Evolutionary conservation across 2,888 invertebrate genomes (phyloP), one percentile per base, ranked within the genome.

Genomic region (Adelognathus sp.): DNA sequence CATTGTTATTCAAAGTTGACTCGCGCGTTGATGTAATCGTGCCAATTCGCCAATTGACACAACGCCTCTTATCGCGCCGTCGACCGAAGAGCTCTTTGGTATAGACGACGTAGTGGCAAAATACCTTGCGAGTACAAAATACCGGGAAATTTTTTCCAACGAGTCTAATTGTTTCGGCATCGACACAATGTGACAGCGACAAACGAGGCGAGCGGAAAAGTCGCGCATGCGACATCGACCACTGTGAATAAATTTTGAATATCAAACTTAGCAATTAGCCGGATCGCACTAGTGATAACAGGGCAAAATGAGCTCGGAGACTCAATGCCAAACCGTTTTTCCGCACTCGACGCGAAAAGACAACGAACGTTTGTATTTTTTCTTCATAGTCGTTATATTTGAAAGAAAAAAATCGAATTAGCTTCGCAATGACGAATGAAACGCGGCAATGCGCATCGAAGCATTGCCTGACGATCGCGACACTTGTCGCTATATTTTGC

Each of bases 381-480:
- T 41, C n/a, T n/a, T n/a, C n/a, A n/a, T n/a, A n/a, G n/a, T n/a
- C n/a, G n/a, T n/a, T n/a, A n/a, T n/a, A n/a, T n/a, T n/a, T n/a
- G n/a, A n/a, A n/a, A n/a, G n/a, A n/a, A n/a, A 4, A 14, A 5
- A 44, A 16, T 44, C 18, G 7, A 24, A 21, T 11, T 46, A 3
- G 4, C 3, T 11, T n/a, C 9, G 11, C 46, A 16, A 54, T 9
- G 29, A 78, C 73, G 69, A 21, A 56, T 3, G 73, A 50, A 56
- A 6, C 70, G n/a, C 6, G 36, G n/a, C 21, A 29, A 50, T 76
- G 64, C 18, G 36, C 29, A 1, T 21, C 46, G 18, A 80, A 82
- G 56, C 80, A 88, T 61, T 83, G 84, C 27, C 29, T 84, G 29
- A 86, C 88, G 66, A 71, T 85, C 31, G 72, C 77, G 41, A 88